phyloP scores from a whole-genome alignment of 2,888 invertebrate genomes.

The Cynaeus angustus region DNA sequence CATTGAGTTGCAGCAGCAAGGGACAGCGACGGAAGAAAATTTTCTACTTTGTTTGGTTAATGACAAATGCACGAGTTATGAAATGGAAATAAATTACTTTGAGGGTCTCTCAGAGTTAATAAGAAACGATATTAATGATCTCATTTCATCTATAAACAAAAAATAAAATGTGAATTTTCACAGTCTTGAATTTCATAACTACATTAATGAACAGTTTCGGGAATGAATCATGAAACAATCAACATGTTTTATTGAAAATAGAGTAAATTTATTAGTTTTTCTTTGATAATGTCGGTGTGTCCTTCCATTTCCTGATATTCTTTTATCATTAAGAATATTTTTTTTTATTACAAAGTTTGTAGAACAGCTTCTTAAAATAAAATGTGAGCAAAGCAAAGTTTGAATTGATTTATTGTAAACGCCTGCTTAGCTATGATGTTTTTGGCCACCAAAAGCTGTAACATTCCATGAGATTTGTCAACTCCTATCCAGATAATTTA shows the following conservation, averaged over 20 bases:
- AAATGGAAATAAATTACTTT: slow-evolving; percentile 3
- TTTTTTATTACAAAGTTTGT: too few species aligned
- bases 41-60: slow-evolving; percentile 21
- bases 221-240: too few species aligned
- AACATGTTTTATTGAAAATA: too few species aligned
- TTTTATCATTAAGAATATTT: too few species aligned
- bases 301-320: too few species aligned
- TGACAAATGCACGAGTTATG: slow-evolving; percentile 7
- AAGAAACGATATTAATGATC: neutral
- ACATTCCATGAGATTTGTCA: slow-evolving; percentile 47
- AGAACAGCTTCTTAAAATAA: too few species aligned
- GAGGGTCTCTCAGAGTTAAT: neutral
- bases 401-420: slow-evolving; percentile 38
- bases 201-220: too few species aligned
- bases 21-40: slow-evolving; percentile 19
- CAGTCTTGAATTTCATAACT: too few species aligned
- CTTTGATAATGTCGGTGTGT: too few species aligned
- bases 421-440: slow-evolving; percentile 43
- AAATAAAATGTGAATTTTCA: too few species aligned
- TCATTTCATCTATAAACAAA: too few species aligned
- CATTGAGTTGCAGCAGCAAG: slow-evolving; percentile 47
- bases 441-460: slow-evolving; percentile 39
- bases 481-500: slow-evolving; percentile 42
- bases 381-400: slow-evolving; percentile 18
- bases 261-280: too few species aligned